Evolutionary conservation across 2,113 vertebrate species (phyloP).

Genomic region (Synodontis membranacea): DNA sequence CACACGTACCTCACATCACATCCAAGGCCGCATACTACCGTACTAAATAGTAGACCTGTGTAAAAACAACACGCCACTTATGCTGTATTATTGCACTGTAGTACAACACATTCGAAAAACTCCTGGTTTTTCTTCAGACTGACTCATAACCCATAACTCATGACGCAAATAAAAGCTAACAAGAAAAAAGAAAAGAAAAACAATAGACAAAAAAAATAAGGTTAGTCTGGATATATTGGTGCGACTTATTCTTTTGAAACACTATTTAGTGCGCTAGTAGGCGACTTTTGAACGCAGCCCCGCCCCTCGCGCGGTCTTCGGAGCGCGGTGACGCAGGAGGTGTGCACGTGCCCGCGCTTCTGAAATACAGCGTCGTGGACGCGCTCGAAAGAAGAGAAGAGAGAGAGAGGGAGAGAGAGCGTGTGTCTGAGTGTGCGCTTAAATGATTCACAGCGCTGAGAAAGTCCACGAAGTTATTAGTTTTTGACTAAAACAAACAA

Average conservation of each 20-base stretch:
- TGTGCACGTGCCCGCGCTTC: slow-evolving; percentile 10
- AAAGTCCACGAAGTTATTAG: neutral
- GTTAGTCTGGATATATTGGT: neutral
- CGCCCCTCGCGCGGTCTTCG: neutral
- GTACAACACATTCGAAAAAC: neutral
- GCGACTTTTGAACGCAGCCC: slow-evolving; percentile 21
- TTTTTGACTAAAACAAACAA: neutral
- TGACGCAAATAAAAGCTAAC: neutral
- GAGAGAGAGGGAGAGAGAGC: neutral
- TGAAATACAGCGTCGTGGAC: slow-evolving; percentile 41
- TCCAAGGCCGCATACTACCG: neutral
- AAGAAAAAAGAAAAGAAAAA: neutral
- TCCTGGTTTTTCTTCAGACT: too few relatives aligned
- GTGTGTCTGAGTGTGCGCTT: neutral
- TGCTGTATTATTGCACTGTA: neutral
- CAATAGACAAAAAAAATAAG: neutral
- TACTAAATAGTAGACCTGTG: neutral
- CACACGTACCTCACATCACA: neutral
- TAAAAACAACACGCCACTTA: neutral
- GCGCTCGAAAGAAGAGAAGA: neutral
- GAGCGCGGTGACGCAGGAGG: slow-evolving; percentile 7
- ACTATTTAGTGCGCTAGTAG: neutral
- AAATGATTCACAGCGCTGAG: neutral
- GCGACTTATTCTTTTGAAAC: neutral
- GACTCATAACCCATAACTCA: too few relatives aligned